These are phyloP conservation scores for Eospalax fontanierii DNA, from an alignment of 2,797 vertebrate genomes.

Conservation along the genomic window DNA sequence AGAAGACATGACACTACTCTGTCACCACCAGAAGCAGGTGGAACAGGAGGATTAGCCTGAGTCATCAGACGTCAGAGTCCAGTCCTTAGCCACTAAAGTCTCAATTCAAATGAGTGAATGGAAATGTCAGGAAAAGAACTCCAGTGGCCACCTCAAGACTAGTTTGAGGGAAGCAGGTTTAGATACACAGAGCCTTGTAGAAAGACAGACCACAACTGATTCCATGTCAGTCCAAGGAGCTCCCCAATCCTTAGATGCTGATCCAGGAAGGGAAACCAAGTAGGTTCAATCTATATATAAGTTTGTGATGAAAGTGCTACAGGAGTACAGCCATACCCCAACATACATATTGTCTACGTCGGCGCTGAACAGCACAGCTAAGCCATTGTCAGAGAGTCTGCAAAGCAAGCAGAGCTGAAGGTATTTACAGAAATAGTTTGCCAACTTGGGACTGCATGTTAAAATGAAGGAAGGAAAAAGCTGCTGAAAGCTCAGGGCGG, in stretches of 20 bases:
- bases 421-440: background rate
- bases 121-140: background rate
- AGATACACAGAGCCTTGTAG: background rate
- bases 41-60: background rate
- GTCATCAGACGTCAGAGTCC: background rate
- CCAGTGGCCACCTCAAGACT: background rate
- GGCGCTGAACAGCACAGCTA: background rate
- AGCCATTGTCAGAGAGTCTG: background rate
- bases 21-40: background rate
- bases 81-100: background rate
- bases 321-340: background rate
- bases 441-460: background rate
- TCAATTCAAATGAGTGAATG: background rate
- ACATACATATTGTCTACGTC: background rate
- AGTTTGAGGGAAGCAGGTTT: background rate
- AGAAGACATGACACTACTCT: background rate
- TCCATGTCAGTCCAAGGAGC: background rate
- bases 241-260: background rate
- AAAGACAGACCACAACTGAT: background rate
- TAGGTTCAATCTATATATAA: background rate
- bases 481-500: background rate
- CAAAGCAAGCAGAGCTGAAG: background rate
- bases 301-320: background rate
- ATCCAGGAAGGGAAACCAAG: background rate
- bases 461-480: background rate